These are phyloP conservation scores for Hypercompe scribonia DNA, from an alignment of 2,888 invertebrate species.

Conservation along the genomic window DNA sequence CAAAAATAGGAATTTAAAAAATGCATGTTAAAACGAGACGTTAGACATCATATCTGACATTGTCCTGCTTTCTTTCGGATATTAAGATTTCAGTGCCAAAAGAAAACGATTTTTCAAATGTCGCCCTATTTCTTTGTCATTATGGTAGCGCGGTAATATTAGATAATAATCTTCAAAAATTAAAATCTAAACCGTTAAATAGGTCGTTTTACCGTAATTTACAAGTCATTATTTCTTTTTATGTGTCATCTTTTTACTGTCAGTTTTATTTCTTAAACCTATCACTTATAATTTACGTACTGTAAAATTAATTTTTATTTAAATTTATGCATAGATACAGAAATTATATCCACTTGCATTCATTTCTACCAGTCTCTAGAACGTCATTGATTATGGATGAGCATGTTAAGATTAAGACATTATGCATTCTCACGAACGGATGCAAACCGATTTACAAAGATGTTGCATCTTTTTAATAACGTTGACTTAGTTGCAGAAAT, in stretches of 20 bases:
- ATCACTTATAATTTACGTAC: not conserved
- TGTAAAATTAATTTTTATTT: not conserved
- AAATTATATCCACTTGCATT: not conserved
- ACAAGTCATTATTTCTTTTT: not conserved
- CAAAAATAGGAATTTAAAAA: not conserved
- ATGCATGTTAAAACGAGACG: conserved; percentile 28
- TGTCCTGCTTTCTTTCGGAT: conserved; percentile 36
- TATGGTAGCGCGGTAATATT: conserved; percentile 21
- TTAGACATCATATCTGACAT: conserved; percentile 42
- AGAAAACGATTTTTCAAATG: conserved; percentile 22
- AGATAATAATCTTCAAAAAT: conserved; percentile 7
- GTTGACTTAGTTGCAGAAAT: not conserved
- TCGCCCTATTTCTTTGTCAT: conserved; percentile 31
- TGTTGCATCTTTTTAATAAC: not conserved
- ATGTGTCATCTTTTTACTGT: not conserved
- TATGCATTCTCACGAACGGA: not conserved
- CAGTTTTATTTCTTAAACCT: conserved; percentile 1
- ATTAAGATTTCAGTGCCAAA: conserved; percentile 36
- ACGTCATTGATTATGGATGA: not conserved
- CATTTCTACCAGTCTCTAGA: not conserved
- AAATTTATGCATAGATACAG: not conserved
- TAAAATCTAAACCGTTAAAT: conserved; percentile 6
- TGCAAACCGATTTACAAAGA: not conserved
- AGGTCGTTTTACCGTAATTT: not conserved
- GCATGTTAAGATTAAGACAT: not conserved